These are phyloP conservation scores for Heterodera filipjevi DNA, from an alignment of 2,888 invertebrate genomes.

Conservation along the genomic window DNA sequence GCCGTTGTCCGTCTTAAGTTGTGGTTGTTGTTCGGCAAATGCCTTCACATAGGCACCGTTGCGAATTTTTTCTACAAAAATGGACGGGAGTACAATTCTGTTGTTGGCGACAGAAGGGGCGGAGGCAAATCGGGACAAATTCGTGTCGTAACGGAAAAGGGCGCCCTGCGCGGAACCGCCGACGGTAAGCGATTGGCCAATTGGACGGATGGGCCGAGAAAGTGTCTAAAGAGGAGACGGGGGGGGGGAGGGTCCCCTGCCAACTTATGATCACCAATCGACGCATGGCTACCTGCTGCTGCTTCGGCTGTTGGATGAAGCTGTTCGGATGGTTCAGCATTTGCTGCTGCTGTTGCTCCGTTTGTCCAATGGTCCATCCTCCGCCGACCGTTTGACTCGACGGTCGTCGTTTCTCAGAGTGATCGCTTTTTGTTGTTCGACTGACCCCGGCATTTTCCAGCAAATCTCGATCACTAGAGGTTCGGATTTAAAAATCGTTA, in stretches of 20 bases:
- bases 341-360: background rate
- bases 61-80: conserved; percentile 26
- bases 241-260: background rate
- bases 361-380: background rate
- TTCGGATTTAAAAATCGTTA: too few relatives aligned
- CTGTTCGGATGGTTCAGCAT: background rate
- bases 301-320: too few relatives aligned
- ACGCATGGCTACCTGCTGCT: conserved; percentile 1
- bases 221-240: background rate
- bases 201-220: background rate
- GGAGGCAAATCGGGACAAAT: conserved; percentile 31
- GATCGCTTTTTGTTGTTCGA: background rate
- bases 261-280: background rate
- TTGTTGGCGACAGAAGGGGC: background rate
- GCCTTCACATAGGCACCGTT: conserved; percentile 15
- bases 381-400: background rate
- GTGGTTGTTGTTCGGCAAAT: background rate
- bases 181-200: background rate
- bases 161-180: background rate
- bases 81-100: conserved; percentile 31
- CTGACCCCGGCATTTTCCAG: background rate
- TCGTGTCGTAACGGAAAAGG: conserved; percentile 31
- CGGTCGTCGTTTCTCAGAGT: background rate
- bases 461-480: conserved; percentile 3
- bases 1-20: background rate